These are phyloP conservation scores for Strigamia transsilvanica DNA, from an alignment of 2,888 invertebrate species.

Conservation along the genomic window DNA sequence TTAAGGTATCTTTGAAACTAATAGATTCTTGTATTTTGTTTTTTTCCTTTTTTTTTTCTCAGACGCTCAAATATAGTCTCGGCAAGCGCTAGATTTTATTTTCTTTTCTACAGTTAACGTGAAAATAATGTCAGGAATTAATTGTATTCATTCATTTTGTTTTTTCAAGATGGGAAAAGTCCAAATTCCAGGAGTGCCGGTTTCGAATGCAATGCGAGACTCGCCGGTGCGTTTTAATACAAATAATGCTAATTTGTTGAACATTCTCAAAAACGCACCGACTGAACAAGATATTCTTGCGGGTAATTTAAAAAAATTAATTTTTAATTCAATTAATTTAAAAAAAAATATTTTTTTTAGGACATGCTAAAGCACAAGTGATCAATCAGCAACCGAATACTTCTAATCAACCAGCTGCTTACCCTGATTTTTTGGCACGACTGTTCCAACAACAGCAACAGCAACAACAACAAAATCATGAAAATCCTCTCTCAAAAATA, in stretches of 20 bases:
- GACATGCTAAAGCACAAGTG: slow-evolving; percentile 39
- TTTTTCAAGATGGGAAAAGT: slow-evolving; percentile 31
- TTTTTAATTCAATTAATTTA: background rate
- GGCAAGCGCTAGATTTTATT: background rate
- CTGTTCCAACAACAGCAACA: slow-evolving; percentile 51
- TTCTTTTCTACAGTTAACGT: too few relatives aligned
- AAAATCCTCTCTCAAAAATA: slow-evolving; percentile 55
- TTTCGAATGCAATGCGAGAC: background rate
- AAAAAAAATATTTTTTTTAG: background rate
- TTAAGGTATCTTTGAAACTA: slow-evolving; percentile 52
- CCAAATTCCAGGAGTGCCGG: slow-evolving; percentile 13
- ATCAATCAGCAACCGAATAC: slow-evolving; percentile 17
- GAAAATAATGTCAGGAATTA: too few relatives aligned
- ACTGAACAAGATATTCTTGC: slow-evolving; percentile 58
- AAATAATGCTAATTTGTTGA: slow-evolving; percentile 53
- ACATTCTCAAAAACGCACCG: slow-evolving; percentile 57
- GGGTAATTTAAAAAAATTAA: slow-evolving; percentile 44
- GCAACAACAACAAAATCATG: slow-evolving; percentile 48
- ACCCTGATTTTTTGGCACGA: slow-evolving; percentile 44
- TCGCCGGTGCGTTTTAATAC: slow-evolving; percentile 23
- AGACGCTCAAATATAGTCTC: slow-evolving; percentile 42
- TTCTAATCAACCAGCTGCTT: background rate
- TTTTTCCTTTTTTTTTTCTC: background rate
- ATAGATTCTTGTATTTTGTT: background rate
- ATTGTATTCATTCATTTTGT: background rate